These are phyloP conservation scores for Cyclargus thomasi DNA, from an alignment of 1,140 invertebrate genomes.

Conservation along the genomic window DNA sequence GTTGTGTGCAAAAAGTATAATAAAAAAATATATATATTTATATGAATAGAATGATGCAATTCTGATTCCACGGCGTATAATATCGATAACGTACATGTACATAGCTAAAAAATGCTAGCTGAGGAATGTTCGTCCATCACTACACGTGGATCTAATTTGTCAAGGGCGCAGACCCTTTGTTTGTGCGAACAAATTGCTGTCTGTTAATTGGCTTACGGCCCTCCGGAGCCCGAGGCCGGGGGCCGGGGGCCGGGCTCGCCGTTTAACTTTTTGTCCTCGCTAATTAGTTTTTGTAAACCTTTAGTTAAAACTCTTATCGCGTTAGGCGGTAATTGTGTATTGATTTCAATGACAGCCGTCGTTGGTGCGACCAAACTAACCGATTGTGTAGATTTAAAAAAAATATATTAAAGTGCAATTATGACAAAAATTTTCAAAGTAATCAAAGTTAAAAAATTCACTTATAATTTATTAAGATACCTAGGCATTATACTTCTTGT, in stretches of 20 bases:
- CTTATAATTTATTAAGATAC: too few species aligned
- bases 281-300: conserved; percentile 15
- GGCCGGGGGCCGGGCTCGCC: conserved; percentile 9
- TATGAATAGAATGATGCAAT: too few species aligned
- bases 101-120: too few species aligned
- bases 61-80: too few species aligned
- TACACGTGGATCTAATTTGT: conserved; percentile 60
- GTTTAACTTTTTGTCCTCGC: conserved; percentile 14
- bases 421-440: too few species aligned
- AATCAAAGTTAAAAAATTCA: too few species aligned
- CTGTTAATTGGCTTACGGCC: conserved; percentile 61
- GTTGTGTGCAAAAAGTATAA: too few species aligned
- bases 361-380: too few species aligned
- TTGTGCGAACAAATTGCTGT: conserved; percentile 64
- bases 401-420: too few species aligned
- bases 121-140: conserved; percentile 23
- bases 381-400: too few species aligned
- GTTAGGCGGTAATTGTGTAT: neutral
- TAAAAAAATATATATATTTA: too few species aligned
- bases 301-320: conserved; percentile 11
- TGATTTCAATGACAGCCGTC: neutral
- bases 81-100: neutral
- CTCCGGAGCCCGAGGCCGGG: conserved; percentile 27
- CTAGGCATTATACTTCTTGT: too few species aligned
- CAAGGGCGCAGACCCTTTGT: conserved; percentile 56